These are phyloP conservation scores for Cromileptes altivelis DNA, from an alignment of 2,113 vertebrate genomes.

Conservation along the genomic window DNA sequence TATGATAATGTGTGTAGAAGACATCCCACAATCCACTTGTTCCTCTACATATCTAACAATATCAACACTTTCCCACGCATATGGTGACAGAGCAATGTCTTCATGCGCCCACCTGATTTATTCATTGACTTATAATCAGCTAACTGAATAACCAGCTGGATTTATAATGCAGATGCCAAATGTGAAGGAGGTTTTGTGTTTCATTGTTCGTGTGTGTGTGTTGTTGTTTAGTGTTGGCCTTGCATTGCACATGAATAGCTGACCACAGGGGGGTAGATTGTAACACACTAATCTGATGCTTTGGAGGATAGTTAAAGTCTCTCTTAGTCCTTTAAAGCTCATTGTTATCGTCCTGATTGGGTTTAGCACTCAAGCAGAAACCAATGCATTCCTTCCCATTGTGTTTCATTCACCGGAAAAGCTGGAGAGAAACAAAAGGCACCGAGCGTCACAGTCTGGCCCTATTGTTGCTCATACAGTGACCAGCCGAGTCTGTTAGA, in stretches of 20 bases:
- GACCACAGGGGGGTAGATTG: constrained; percentile 63
- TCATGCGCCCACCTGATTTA: constrained; percentile 14
- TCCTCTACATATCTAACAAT: neutral
- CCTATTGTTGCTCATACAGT: constrained; percentile 78
- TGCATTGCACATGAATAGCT: constrained; percentile 76
- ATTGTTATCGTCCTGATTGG: constrained; percentile 83
- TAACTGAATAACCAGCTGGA: constrained; percentile 44
- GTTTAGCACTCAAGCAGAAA: constrained; percentile 81
- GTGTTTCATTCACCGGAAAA: constrained; percentile 72
- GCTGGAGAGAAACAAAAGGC: constrained; percentile 77
- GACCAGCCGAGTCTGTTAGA: constrained; percentile 70
- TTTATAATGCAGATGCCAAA: constrained; percentile 52
- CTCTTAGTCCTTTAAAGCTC: constrained; percentile 76
- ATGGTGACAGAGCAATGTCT: neutral
- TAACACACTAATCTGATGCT: constrained; percentile 81
- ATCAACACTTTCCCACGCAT: neutral
- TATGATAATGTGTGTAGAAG: constrained; percentile 12
- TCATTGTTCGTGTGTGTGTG: constrained; percentile 11
- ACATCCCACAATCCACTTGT: neutral
- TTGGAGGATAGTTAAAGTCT: constrained; percentile 80
- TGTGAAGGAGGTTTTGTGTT: constrained; percentile 47
- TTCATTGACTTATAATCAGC: constrained; percentile 62
- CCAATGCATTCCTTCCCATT: constrained; percentile 80
- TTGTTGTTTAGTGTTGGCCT: constrained; percentile 61
- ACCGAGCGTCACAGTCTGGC: constrained; percentile 63